Evolutionary conservation across 2,113 vertebrate genomes (phyloP).

Genomic region (cattle (Bos taurus)): ARS-UCD2.0 NC_037346.1:5402001-5402500

Average conservation of each 20-base stretch:
- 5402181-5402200: background rate
- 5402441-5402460: background rate
- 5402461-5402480: background rate
- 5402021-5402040: background rate
- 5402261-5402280: background rate
- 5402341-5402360: background rate
- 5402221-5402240: background rate
- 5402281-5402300: background rate
- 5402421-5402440: background rate
- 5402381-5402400: background rate
- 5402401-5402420: background rate
- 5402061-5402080: background rate
- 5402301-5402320: background rate
- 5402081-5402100: background rate
- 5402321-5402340: background rate
- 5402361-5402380: background rate
- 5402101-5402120: background rate
- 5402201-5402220: background rate
- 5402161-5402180: background rate
- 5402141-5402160: background rate
- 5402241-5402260: background rate
- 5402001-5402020: background rate
- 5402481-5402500: background rate
- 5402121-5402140: background rate
- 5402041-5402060: background rate